Evolutionary conservation across 2,113 vertebrate genomes (phyloP), one percentile per base, ranked within the genome.

Genomic region (Scartelaos histophorus): DNA sequence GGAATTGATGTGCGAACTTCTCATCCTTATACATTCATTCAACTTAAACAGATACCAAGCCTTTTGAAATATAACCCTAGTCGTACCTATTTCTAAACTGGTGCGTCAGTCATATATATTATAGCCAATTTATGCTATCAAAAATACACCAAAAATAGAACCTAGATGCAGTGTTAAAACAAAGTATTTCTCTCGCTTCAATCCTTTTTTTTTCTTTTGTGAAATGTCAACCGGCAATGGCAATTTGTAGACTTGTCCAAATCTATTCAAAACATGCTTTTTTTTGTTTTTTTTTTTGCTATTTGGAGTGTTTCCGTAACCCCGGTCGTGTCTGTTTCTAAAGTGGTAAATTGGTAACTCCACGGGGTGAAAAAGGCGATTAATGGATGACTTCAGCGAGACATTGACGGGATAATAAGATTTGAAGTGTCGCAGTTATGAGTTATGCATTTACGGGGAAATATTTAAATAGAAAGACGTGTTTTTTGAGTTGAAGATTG

Each of bases 401-500:
- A 56, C n/a, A 21, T 10, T 56, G 53, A 25, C 21, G 9, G 21
- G 22, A 25, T 13, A 24, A 4, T 24, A 58, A 15, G 56, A 25
- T 25, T 15, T 24, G 22, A 58, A 13, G 22, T 24, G 21, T 56
- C 21, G 13, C 15, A 13, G 24, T 25, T 43, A 11, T 10, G 22
- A 29, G 13, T 15, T 34, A 16, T 61, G 6, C 29, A 34, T 9
- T 0, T 34, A 61, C 15, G 7, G 7, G 25, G 22, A 60, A 60
- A 60, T 29, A 15, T 4, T 29, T 29, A 29, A 29, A 29, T 29
- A 29, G 4, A 29, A 29, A 29, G 29, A 25, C 0, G 29, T 5
- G 0, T 13, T 34, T 58, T 16, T 61, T 43, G 61, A 64, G 66
- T 84, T 70, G 68, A 70, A 47, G 46, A 79, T 64, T 78, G 80